A percentile compares a stretch with the other conserved stretches of the same genome.
phyloP scores from a whole-genome alignment of 2,113 vertebrate species.

The Ptychochromis oligacanthus region DNA sequence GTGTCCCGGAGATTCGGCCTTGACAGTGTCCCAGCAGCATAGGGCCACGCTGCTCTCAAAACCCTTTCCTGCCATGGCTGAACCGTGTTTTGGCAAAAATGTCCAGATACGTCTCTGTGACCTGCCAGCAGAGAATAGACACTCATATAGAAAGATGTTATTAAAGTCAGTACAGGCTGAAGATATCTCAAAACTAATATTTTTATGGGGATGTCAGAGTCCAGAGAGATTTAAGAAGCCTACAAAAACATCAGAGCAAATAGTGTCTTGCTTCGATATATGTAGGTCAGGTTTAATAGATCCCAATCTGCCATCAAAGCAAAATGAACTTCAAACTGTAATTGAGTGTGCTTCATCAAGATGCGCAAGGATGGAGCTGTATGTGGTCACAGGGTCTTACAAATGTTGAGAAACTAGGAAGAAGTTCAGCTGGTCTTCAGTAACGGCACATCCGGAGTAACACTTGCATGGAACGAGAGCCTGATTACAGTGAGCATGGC shows the following conservation, averaged over 20 bases:
- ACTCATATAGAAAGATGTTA: background rate
- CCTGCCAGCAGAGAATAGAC: background rate
- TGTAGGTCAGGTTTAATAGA: background rate
- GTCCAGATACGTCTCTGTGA: constrained; percentile 1
- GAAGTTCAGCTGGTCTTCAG: background rate
- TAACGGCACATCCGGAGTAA: background rate
- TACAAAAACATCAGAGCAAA: background rate
- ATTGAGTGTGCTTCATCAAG: background rate
- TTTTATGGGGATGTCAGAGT: background rate
- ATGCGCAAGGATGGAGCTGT: background rate
- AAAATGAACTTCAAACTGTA: too few species aligned
- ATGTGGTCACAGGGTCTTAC: background rate
- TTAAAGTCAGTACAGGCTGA: background rate
- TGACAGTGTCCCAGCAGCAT: constrained; percentile 30
- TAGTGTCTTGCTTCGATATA: background rate
- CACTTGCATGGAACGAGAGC: background rate
- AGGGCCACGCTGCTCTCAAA: constrained; percentile 17
- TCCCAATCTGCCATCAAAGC: background rate
- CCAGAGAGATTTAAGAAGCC: background rate
- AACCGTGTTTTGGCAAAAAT: constrained; percentile 19
- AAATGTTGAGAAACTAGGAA: background rate
- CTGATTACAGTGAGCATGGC: too few species aligned
- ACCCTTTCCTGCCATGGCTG: constrained; percentile 7
- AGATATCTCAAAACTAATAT: background rate
- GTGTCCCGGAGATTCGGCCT: constrained; percentile 48